Evolutionary conservation across 64 coral and sea anemone genomes (phyloP).

Genomic region (Actinia equina): DNA sequence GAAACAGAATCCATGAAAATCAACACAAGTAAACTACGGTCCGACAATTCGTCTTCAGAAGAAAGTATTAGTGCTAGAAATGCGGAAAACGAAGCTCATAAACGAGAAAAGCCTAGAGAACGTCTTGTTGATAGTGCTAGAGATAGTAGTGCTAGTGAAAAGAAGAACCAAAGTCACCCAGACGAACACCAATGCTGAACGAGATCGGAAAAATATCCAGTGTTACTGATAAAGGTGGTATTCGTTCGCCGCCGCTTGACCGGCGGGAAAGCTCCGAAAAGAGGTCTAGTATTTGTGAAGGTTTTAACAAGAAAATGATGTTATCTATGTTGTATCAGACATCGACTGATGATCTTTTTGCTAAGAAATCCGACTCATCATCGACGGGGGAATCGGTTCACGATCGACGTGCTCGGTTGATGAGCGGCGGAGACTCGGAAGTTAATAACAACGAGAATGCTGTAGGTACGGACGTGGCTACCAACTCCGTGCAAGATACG

Average conservation of each 20-base stretch:
- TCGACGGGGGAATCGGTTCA: slow-evolving; percentile 38
- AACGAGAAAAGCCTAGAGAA: not conserved
- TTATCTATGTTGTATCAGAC: slow-evolving; percentile 82
- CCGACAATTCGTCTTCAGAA: slow-evolving; percentile 2
- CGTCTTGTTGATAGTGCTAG: not conserved
- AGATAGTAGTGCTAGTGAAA: slow-evolving; percentile 3
- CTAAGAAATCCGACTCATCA: slow-evolving; percentile 36
- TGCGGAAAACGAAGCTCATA: slow-evolving; percentile 9
- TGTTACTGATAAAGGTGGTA: slow-evolving; percentile 13
- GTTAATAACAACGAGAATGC: slow-evolving; percentile 16
- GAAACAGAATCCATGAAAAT: not conserved
- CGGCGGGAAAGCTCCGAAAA: slow-evolving; percentile 45
- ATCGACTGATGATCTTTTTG: slow-evolving; percentile 68
- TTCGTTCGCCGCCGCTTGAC: slow-evolving; percentile 6
- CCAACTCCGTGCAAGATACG: slow-evolving; percentile 39
- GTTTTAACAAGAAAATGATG: slow-evolving; percentile 91
- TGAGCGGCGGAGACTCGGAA: slow-evolving; percentile 24
- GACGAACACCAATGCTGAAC: slow-evolving; percentile 2
- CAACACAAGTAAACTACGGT: not conserved
- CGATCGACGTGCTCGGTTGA: slow-evolving; percentile 36
- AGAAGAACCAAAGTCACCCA: not conserved
- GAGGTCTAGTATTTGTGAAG: slow-evolving; percentile 68
- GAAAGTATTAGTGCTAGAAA: not conserved
- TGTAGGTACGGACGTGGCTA: slow-evolving; percentile 16
- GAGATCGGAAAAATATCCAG: slow-evolving; percentile 10